These are phyloP conservation scores for Spheniscus humboldti DNA, from an alignment of 2,797 vertebrate genomes.

Conservation along the genomic window DNA sequence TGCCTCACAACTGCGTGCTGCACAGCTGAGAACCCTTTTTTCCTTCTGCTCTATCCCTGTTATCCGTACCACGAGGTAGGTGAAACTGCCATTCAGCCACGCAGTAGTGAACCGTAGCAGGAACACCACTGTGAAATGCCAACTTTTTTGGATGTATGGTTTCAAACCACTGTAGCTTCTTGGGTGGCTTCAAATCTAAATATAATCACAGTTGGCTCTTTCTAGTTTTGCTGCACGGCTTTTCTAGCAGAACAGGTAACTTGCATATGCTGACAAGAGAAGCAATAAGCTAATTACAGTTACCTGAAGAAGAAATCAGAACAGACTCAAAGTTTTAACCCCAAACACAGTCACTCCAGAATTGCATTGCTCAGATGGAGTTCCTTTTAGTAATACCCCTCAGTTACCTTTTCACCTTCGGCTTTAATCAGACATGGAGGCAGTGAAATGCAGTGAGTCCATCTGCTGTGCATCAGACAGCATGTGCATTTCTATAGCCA, in stretches of 20 bases:
- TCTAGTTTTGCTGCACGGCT: background rate
- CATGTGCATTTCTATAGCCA: background rate
- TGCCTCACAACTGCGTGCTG: background rate
- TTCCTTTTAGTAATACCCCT: background rate
- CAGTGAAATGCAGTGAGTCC: background rate
- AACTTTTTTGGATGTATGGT: background rate
- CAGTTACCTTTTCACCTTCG: background rate
- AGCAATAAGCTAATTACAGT: background rate
- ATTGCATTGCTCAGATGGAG: background rate
- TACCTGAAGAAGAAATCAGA: background rate
- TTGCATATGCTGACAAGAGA: background rate
- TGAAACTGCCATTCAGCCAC: background rate
- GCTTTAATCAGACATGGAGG: background rate
- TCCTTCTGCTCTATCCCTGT: background rate
- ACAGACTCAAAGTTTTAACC: background rate
- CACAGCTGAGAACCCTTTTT: background rate
- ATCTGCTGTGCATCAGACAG: background rate
- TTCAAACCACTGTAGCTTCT: background rate
- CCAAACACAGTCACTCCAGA: background rate
- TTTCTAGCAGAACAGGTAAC: background rate
- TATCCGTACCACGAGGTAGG: accelerated
- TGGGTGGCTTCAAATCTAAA: background rate
- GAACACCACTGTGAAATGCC: background rate
- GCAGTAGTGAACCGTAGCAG: background rate
- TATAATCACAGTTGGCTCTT: background rate